Conservation (phyloP, 2,797 vertebrate genomes). For the Poeciliopsis presidionis region DNA sequence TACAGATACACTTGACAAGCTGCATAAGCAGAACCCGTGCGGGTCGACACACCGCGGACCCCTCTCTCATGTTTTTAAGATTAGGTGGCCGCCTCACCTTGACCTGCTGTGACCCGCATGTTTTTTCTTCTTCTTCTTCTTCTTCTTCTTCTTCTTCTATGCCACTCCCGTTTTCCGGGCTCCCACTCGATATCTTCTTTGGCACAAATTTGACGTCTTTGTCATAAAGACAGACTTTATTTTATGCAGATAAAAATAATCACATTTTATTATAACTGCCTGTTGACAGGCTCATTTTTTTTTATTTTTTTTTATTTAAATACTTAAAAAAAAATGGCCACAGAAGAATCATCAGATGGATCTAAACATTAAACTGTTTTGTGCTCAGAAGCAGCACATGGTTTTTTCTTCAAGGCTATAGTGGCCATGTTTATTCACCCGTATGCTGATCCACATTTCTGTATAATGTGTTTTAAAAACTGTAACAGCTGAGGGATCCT, state of each 20-base stretch:
- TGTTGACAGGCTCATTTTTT: conserved; percentile 20
- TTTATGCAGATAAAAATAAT: conserved; percentile 28
- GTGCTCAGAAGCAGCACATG: background rate
- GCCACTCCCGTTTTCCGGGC: conserved; percentile 18
- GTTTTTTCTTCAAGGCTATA: background rate
- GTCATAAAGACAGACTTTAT: conserved; percentile 10
- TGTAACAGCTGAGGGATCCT: background rate
- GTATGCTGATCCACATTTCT: background rate
- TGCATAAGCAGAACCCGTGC: conserved; percentile 63
- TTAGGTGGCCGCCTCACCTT: conserved; percentile 71
- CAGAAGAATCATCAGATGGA: no score
- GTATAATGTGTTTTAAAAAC: background rate
- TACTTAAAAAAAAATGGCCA: conserved; percentile 12
- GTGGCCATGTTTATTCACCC: background rate
- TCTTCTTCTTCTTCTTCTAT: conserved; percentile 17
- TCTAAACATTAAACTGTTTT: conserved; percentile 3
- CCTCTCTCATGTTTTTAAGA: conserved; percentile 72
- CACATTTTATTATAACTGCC: conserved; percentile 37
- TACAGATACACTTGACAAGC: conserved; percentile 39
- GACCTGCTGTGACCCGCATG: conserved; percentile 52
- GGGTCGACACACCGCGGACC: conserved; percentile 50
- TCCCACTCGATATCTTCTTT: conserved; percentile 37
- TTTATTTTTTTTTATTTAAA: conserved; percentile 5
- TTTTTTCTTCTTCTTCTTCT: background rate
- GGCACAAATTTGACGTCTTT: conserved; percentile 23